Percentiles rank a stretch among this genome's conserved stretches.
These are phyloP conservation scores for Cyclargus thomasi DNA, from an alignment of 1,140 invertebrate species.

Conservation along the genomic window DNA sequence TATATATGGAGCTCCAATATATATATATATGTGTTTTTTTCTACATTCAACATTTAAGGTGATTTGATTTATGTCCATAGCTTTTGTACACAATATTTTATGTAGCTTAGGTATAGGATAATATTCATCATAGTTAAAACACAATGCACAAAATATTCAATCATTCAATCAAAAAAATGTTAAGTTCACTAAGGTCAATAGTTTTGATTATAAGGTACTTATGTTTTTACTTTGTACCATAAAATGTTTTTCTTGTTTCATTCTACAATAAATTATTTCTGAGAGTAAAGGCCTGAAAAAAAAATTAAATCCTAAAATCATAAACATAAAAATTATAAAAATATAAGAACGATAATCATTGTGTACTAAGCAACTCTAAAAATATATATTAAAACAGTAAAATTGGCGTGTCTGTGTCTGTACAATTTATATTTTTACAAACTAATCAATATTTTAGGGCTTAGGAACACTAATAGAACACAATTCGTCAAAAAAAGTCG, in stretches of 20 bases:
- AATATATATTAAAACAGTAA: too few relatives aligned
- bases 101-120: not conserved
- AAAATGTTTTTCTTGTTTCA: not conserved
- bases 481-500: too few relatives aligned
- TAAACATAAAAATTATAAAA: too few relatives aligned
- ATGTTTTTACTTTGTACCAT: not conserved
- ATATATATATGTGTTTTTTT: not conserved
- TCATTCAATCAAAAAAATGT: not conserved
- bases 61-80: not conserved
- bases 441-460: too few relatives aligned
- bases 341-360: too few relatives aligned
- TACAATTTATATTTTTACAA: too few relatives aligned
- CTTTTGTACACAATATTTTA: slow-evolving; percentile 6
- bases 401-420: too few relatives aligned
- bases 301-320: too few relatives aligned
- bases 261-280: not conserved
- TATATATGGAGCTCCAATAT: too few relatives aligned
- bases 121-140: not conserved
- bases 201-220: not conserved
- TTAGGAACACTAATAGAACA: too few relatives aligned
- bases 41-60: not conserved
- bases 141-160: not conserved
- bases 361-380: too few relatives aligned
- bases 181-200: not conserved
- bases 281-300: not conserved